Evolutionary conservation across 2,113 vertebrate species (phyloP).

Genomic region (Podarcis muralis): DNA sequence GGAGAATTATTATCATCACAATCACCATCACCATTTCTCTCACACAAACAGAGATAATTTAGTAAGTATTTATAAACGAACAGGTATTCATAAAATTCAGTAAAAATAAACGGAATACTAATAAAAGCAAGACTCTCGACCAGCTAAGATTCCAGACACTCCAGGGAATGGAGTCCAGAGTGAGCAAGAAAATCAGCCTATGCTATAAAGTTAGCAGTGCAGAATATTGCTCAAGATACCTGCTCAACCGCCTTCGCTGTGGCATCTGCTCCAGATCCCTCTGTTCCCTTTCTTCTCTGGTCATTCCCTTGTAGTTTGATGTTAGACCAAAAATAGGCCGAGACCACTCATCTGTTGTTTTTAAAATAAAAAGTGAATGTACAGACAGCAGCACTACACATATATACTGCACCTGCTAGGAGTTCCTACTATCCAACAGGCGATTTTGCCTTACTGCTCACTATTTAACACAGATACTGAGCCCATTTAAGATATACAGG

Average conservation of each 20-base stretch:
- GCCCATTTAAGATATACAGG: neutral
- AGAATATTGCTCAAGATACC: conserved; percentile 70
- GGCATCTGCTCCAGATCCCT: conserved; percentile 98
- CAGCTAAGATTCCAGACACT: neutral
- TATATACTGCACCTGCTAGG: neutral
- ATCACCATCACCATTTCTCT: neutral
- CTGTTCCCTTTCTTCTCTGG: conserved; percentile 95
- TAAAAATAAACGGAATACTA: too few species aligned
- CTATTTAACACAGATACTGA: neutral
- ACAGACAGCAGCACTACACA: neutral
- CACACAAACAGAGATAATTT: neutral
- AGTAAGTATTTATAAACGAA: neutral
- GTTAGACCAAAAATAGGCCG: conserved; percentile 96
- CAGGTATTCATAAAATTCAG: neutral
- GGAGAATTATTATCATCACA: neutral
- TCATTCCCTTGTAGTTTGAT: conserved; percentile 99
- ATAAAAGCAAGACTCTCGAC: neutral
- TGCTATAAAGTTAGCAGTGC: neutral
- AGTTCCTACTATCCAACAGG: neutral
- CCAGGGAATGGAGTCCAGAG: neutral
- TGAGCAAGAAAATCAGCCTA: neutral
- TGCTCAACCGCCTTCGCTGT: conserved; percentile 87
- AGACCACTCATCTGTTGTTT: conserved; percentile 92
- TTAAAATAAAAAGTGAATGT: conserved; percentile 3
- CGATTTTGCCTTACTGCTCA: too few species aligned